Conservation (phyloP, 2,888 invertebrate genomes). For the Theretra japonica region DNA sequence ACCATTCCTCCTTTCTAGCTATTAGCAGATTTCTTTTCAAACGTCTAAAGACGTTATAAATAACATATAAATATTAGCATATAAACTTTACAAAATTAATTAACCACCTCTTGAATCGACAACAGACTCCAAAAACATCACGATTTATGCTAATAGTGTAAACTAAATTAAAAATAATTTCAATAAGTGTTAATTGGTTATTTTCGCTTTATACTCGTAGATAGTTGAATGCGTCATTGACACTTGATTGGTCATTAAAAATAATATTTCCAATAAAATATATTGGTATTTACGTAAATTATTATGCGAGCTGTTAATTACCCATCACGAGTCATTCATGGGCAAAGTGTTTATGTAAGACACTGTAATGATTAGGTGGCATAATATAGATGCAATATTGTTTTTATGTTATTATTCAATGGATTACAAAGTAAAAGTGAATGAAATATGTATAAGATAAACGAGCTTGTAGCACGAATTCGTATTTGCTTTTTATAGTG, state of each 20-base stretch:
- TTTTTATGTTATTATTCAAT: neutral
- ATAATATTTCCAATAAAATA: neutral
- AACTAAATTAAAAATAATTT: slow-evolving; percentile 1
- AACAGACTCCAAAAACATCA: neutral
- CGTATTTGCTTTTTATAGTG: no score
- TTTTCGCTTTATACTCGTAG: neutral
- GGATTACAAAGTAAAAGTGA: neutral
- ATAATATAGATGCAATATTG: neutral
- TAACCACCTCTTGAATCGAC: neutral
- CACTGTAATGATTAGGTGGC: neutral
- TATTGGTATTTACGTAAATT: neutral
- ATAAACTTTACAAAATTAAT: slow-evolving; percentile 8
- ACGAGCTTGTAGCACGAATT: no score
- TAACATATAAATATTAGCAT: neutral
- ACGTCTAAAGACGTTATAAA: slow-evolving; percentile 1
- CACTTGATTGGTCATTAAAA: neutral
- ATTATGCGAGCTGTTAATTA: neutral
- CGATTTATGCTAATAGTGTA: neutral
- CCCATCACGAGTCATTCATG: neutral
- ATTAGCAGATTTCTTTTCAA: neutral
- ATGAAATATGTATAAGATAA: neutral
- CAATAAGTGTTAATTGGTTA: slow-evolving; percentile 10
- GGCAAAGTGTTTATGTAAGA: slow-evolving; percentile 3
- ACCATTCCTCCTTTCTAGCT: neutral
- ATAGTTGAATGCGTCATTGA: neutral